A percentile compares a stretch with the other conserved stretches of the same genome.
These are phyloP conservation scores for Aptenodytes patagonicus DNA, from an alignment of 2,113 vertebrate genomes.

Conservation along the genomic window DNA sequence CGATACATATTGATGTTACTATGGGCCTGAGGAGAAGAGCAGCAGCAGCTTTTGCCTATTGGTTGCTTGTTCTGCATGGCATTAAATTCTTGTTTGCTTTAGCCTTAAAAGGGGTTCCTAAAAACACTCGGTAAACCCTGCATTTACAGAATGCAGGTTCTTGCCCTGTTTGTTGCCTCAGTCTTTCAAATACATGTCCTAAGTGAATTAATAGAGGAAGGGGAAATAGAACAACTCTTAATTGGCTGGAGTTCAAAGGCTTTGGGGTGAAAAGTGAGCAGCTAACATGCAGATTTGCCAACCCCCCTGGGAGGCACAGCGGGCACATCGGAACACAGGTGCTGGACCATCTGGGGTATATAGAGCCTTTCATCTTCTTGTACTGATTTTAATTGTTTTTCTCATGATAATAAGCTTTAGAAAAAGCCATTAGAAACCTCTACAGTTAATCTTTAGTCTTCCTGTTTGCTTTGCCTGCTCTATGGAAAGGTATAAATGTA, in stretches of 20 bases:
- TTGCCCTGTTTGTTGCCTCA: not conserved
- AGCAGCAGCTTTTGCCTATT: not conserved
- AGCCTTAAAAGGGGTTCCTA: not conserved
- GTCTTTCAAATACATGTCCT: not conserved
- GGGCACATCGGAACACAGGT: accelerated
- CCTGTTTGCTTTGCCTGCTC: not conserved
- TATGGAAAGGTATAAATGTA: not conserved
- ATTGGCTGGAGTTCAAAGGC: not conserved
- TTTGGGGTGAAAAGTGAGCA: not conserved
- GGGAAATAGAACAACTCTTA: not conserved
- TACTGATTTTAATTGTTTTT: not conserved
- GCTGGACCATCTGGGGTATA: not conserved
- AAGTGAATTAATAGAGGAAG: not conserved
- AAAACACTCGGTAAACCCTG: not conserved
- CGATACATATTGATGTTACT: not conserved
- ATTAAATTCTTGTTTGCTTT: not conserved
- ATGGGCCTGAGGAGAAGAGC: not conserved
- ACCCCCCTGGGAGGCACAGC: not conserved
- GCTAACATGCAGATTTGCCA: not conserved
- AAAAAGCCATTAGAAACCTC: not conserved
- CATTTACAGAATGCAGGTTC: not conserved
- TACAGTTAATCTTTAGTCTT: not conserved
- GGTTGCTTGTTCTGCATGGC: not conserved
- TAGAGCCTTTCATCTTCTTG: not conserved
- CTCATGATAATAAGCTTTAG: not conserved